Evolutionary conservation across 1,140 invertebrate species (phyloP).

Genomic region (Penaeus indicus): DNA sequence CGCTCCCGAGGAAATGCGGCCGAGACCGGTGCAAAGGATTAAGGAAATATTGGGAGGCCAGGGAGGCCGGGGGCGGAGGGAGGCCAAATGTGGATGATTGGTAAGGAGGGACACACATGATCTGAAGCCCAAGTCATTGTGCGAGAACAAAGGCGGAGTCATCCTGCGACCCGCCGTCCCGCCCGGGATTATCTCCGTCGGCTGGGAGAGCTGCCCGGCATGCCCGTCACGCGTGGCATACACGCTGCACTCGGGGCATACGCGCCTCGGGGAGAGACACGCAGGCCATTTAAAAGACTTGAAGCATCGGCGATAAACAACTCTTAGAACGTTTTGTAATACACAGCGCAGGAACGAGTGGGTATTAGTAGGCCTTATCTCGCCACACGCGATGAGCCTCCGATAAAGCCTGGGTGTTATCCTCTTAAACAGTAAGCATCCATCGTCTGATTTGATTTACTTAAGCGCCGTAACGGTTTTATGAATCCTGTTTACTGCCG

Average conservation of each 20-base stretch:
- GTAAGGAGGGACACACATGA: constrained; percentile 49
- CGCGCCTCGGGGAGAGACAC: neutral
- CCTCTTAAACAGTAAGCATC: too few species aligned
- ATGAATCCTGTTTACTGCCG: too few species aligned
- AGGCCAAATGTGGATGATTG: constrained; percentile 60
- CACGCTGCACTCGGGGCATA: neutral
- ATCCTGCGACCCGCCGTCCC: constrained; percentile 1
- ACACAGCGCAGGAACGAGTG: too few species aligned
- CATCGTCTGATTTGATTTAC: too few species aligned
- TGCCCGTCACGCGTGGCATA: constrained; percentile 9
- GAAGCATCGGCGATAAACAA: neutral
- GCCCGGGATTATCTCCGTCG: constrained; percentile 16
- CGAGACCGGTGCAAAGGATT: constrained; percentile 45
- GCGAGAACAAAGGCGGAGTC: constrained; percentile 46
- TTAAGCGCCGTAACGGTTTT: too few species aligned
- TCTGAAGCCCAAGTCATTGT: constrained; percentile 48
- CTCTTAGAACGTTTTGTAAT: neutral
- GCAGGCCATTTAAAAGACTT: neutral
- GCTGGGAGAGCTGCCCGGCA: neutral
- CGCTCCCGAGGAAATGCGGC: constrained; percentile 42
- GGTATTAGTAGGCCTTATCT: too few species aligned
- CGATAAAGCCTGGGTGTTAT: too few species aligned
- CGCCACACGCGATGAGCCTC: too few species aligned
- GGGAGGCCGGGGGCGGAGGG: constrained; percentile 12
- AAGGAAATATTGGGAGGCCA: constrained; percentile 38